Evolutionary conservation across 2,113 vertebrate species (phyloP).

Genomic region (Perca fluviatilis): DNA sequence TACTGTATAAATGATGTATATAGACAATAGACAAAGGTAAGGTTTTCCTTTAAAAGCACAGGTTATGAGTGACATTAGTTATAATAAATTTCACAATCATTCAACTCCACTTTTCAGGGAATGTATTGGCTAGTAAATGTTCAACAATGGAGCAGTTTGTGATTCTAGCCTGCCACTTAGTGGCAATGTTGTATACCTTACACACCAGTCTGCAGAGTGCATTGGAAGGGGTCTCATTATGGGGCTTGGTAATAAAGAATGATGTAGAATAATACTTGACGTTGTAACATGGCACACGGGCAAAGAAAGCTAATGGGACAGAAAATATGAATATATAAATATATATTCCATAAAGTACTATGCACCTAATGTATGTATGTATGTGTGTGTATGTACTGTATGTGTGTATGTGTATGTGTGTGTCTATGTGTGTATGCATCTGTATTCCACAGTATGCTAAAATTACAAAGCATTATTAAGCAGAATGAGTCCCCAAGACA

Average conservation of each 20-base stretch:
- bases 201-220: background rate
- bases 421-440: too few relatives aligned
- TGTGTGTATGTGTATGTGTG: too few relatives aligned
- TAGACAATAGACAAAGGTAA: background rate
- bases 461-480: background rate
- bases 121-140: background rate
- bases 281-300: background rate
- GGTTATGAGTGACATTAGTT: background rate
- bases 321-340: background rate
- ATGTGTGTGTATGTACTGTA: too few relatives aligned
- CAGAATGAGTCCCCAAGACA: background rate
- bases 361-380: background rate
- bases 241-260: background rate
- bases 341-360: background rate
- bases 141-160: slow-evolving; percentile 6
- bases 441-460: background rate
- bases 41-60: background rate
- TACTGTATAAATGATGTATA: background rate
- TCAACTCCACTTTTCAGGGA: background rate
- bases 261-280: background rate
- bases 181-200: slow-evolving; percentile 34
- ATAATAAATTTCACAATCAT: background rate
- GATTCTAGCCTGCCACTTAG: slow-evolving; percentile 66
- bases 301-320: background rate
- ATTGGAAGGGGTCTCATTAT: background rate